Conservation (phyloP, 2,113 vertebrate genomes). For the Potamarius usumacintae region DNA sequence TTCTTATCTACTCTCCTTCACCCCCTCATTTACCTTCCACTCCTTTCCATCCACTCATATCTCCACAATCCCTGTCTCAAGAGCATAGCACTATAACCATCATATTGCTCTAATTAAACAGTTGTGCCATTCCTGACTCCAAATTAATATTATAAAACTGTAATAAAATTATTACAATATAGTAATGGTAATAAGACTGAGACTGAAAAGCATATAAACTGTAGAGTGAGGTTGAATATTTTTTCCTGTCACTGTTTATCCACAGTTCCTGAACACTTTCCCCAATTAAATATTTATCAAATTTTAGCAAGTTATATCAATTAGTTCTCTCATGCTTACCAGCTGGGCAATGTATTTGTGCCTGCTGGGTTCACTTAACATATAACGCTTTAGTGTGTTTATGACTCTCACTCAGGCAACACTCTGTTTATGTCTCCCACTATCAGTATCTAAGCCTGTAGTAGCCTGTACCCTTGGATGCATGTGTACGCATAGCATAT, state of each 20-base stretch:
- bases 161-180: neutral
- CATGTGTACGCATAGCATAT: neutral
- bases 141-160: neutral
- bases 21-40: neutral
- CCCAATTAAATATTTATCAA: conserved; percentile 17
- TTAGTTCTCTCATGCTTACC: neutral
- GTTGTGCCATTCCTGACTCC: neutral
- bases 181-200: neutral
- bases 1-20: neutral
- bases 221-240: conserved; percentile 1
- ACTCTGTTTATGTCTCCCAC: neutral
- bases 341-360: neutral
- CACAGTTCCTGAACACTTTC: neutral
- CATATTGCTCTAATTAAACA: neutral
- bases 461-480: neutral
- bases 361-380: neutral
- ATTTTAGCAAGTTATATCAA: conserved; percentile 6
- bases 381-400: conserved; percentile 18
- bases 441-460: neutral
- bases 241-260: conserved; percentile 10
- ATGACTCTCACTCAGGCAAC: neutral
- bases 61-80: conserved; percentile 23
- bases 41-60: conserved; percentile 20
- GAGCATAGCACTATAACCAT: neutral
- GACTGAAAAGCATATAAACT: neutral